Conservation (phyloP, 1,140 invertebrate genomes). For the Lordiphosa collinella region DNA sequence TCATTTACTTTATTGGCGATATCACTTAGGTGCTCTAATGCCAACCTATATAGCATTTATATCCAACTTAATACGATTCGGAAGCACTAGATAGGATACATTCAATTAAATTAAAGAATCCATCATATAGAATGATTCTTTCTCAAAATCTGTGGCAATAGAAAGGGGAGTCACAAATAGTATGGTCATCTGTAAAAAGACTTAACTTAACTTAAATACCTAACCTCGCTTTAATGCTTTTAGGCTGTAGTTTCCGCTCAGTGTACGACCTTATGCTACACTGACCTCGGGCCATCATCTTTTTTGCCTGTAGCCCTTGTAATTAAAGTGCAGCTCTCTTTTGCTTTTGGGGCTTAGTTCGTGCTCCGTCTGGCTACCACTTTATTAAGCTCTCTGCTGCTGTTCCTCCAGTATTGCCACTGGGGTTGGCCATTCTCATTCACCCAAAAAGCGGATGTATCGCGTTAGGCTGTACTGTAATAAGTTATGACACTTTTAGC, state of each 20-base stretch:
- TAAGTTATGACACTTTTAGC: conserved; percentile 71
- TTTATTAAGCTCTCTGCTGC: conserved; percentile 38
- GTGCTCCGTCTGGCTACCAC: conserved; percentile 32
- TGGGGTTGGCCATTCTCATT: conserved; percentile 23
- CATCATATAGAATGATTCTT: too few relatives aligned
- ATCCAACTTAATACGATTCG: too few relatives aligned
- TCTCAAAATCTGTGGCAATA: too few relatives aligned
- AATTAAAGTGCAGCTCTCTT: conserved; percentile 66
- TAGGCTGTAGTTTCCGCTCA: background rate
- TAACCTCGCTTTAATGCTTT: too few relatives aligned
- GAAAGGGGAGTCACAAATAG: too few relatives aligned
- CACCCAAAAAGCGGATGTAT: conserved; percentile 41
- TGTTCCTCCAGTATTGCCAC: background rate
- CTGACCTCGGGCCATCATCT: conserved; percentile 2
- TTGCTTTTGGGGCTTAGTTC: conserved; percentile 37
- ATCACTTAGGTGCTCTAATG: too few relatives aligned
- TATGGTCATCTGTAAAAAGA: too few relatives aligned
- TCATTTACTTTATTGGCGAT: too few relatives aligned
- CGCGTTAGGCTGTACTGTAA: conserved; percentile 52
- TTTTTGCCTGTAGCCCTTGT: conserved; percentile 17
- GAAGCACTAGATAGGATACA: too few relatives aligned
- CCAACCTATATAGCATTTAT: too few relatives aligned
- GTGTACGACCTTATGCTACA: background rate
- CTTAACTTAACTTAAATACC: too few relatives aligned
- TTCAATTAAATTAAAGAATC: too few relatives aligned